These are phyloP conservation scores for Siniperca obscura DNA, from an alignment of 2,797 vertebrate species.

Conservation along the genomic window DNA sequence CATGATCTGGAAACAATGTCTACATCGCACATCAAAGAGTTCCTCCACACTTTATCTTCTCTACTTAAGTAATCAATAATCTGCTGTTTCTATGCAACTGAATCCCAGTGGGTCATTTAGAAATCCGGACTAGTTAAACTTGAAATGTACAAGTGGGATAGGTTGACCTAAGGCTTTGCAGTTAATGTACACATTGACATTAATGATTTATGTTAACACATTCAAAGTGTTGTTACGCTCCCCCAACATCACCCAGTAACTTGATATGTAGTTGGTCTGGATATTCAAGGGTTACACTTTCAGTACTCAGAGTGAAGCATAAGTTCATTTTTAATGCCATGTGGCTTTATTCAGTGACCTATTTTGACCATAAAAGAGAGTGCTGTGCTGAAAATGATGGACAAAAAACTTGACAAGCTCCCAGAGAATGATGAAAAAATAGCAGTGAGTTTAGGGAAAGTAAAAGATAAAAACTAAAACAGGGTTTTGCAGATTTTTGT, in stretches of 20 bases:
- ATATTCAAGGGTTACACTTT: slow-evolving; percentile 56
- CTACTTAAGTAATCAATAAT: slow-evolving; percentile 61
- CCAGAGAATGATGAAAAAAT: slow-evolving; percentile 25
- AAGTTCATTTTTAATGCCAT: slow-evolving; percentile 35
- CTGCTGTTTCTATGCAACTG: slow-evolving; percentile 30
- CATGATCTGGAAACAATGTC: slow-evolving; percentile 32
- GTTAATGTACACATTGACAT: slow-evolving; percentile 64
- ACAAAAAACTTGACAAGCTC: slow-evolving; percentile 25
- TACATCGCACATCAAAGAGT: slow-evolving; percentile 40
- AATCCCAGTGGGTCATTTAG: slow-evolving; percentile 61
- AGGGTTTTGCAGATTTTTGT: slow-evolving; percentile 1
- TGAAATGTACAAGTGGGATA: slow-evolving; percentile 47
- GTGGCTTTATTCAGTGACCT: slow-evolving; percentile 59
- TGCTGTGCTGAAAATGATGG: slow-evolving; percentile 20
- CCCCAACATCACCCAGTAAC: slow-evolving; percentile 35
- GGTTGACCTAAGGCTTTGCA: slow-evolving; percentile 46
- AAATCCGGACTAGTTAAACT: slow-evolving; percentile 52
- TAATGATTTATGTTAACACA: slow-evolving; percentile 71
- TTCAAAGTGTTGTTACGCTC: slow-evolving; percentile 51
- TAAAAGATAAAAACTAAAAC: not conserved
- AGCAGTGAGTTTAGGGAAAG: not conserved
- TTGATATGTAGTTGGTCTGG: slow-evolving; percentile 47
- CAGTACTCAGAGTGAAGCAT: slow-evolving; percentile 15
- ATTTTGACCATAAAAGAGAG: slow-evolving; percentile 48
- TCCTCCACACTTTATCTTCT: slow-evolving; percentile 48